These are phyloP conservation scores for Flexamia atlantica DNA, from an alignment of 2,888 invertebrate genomes.

Conservation along the genomic window DNA sequence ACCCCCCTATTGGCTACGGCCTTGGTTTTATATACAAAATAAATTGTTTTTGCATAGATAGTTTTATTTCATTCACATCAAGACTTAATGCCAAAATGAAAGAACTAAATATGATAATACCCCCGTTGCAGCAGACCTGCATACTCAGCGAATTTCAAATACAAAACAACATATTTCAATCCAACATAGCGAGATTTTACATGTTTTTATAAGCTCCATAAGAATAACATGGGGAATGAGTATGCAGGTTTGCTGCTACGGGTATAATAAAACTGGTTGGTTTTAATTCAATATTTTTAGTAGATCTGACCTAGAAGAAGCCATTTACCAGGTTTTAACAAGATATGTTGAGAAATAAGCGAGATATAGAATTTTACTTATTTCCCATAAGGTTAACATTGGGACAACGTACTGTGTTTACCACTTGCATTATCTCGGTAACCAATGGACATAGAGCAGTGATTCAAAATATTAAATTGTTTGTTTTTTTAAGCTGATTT, in stretches of 20 bases:
- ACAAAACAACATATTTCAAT: neutral
- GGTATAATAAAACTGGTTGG: neutral
- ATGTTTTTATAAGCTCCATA: neutral
- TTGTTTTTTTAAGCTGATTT: neutral
- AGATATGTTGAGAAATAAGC: neutral
- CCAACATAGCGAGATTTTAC: neutral
- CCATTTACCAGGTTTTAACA: neutral
- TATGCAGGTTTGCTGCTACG: neutral
- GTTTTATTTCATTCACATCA: no score
- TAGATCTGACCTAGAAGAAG: neutral
- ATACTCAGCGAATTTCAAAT: neutral
- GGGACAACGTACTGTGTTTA: neutral
- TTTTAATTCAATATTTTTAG: no score
- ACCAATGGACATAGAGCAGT: neutral
- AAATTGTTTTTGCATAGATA: no score
- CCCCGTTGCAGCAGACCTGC: slow-evolving; percentile 1
- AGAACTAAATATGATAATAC: no score
- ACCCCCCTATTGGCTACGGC: no score
- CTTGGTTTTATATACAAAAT: no score
- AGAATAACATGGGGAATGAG: neutral
- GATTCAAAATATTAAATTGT: neutral
- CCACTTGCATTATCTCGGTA: neutral
- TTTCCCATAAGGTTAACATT: neutral
- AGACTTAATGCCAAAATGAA: no score
- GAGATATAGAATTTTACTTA: neutral